These are phyloP conservation scores for Spheniscus humboldti DNA, from an alignment of 2,797 vertebrate species.

Conservation along the genomic window DNA sequence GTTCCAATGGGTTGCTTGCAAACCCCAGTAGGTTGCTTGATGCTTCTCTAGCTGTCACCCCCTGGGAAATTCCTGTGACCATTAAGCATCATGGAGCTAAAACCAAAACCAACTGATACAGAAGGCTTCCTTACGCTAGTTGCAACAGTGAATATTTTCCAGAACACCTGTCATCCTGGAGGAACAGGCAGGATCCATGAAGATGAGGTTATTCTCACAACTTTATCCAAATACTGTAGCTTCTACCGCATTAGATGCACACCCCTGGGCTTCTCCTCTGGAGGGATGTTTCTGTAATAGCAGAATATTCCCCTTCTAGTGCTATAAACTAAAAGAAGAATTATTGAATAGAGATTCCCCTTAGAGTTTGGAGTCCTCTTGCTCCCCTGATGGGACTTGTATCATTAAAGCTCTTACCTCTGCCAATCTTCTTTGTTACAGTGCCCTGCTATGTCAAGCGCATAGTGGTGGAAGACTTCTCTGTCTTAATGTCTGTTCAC, in stretches of 20 bases:
- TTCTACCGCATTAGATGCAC: background rate
- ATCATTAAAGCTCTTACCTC: background rate
- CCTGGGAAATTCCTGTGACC: background rate
- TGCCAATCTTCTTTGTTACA: background rate
- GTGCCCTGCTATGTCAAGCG: background rate
- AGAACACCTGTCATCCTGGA: background rate
- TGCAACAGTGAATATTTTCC: background rate
- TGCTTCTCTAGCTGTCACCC: background rate
- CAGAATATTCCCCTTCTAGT: background rate
- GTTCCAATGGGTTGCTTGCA: background rate
- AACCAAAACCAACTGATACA: background rate
- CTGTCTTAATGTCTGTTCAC: background rate
- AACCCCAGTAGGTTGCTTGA: background rate
- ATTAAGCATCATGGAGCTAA: background rate
- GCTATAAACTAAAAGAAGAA: background rate
- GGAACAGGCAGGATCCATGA: background rate
- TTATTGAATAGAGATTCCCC: background rate
- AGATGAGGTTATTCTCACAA: background rate
- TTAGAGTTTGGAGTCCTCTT: background rate
- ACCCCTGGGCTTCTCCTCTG: background rate
- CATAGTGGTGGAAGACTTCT: background rate
- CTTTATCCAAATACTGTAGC: background rate
- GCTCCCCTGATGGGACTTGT: background rate
- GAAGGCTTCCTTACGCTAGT: background rate
- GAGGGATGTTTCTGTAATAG: background rate